Conservation (phyloP, 1,140 invertebrate genomes). For the Linepithema humile region DNA sequence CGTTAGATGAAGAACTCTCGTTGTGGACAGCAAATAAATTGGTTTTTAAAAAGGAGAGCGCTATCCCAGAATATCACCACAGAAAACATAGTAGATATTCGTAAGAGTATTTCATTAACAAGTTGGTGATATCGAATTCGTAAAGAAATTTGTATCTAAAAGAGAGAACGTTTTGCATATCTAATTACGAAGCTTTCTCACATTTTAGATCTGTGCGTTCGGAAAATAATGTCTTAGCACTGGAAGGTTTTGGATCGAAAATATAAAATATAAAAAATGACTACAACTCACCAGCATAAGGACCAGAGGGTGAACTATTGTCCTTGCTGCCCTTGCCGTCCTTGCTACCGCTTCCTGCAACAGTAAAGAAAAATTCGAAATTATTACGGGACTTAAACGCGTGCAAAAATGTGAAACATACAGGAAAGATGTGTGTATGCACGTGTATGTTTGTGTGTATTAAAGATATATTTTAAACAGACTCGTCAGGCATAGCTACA, state of each 20-base stretch:
- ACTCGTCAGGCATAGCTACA: not conserved
- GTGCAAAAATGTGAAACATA: not conserved
- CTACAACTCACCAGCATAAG: constrained; percentile 81
- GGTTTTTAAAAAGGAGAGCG: not conserved
- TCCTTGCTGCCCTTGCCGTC: constrained; percentile 88
- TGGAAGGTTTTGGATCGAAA: not conserved
- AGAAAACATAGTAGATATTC: not conserved
- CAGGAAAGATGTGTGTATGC: not conserved
- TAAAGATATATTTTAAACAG: not conserved
- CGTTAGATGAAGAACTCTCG: not conserved
- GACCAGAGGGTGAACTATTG: constrained; percentile 88
- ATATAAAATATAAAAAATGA: not conserved
- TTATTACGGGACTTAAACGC: not conserved
- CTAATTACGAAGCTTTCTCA: not conserved
- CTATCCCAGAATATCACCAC: not conserved
- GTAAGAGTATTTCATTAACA: not conserved
- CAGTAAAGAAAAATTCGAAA: constrained; percentile 70
- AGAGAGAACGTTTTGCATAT: not conserved
- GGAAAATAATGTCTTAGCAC: not conserved
- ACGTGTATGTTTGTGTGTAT: not conserved
- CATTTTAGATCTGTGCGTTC: not conserved
- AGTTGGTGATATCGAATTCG: too few relatives aligned
- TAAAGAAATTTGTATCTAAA: not conserved
- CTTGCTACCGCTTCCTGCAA: constrained; percentile 89
- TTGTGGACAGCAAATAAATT: not conserved